A percentile compares a stretch with the other conserved stretches of the same genome.
These are phyloP conservation scores for Spilogale gracilis DNA, from an alignment of 2,113 vertebrate species.

Conservation along the genomic window DNA sequence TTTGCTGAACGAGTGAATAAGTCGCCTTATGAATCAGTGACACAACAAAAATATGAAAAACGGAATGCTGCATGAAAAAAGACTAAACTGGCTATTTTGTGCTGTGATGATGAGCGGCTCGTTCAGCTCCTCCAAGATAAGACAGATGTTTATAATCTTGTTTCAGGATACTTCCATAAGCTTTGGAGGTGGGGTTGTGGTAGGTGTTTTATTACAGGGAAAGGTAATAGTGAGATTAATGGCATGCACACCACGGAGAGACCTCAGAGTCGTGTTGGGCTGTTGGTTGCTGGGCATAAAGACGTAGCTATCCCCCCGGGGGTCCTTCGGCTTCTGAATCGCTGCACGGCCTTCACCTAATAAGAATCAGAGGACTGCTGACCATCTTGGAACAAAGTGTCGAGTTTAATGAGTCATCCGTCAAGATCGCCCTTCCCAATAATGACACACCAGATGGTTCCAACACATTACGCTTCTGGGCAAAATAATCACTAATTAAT, in stretches of 20 bases:
- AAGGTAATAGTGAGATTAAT: background rate
- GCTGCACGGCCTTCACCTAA: background rate
- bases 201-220: background rate
- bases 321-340: background rate
- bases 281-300: background rate
- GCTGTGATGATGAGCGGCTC: background rate
- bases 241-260: background rate
- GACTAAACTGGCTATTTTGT: background rate
- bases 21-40: background rate
- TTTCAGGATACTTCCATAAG: background rate
- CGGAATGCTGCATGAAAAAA: background rate
- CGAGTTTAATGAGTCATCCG: constrained; percentile 59
- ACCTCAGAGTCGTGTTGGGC: background rate
- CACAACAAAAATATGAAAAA: background rate
- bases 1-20: background rate
- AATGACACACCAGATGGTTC: constrained; percentile 67
- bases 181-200: background rate
- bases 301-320: background rate
- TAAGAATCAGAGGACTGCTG: background rate
- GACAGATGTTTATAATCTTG: background rate
- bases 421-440: constrained; percentile 56
- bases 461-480: background rate
- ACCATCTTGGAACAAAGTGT: background rate
- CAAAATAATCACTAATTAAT: constrained; percentile 69
- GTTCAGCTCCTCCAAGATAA: background rate